Evolutionary conservation across 2,113 vertebrate genomes (phyloP), one percentile per base, ranked within the genome.

Genomic region (Lethenteron reissneri): DNA sequence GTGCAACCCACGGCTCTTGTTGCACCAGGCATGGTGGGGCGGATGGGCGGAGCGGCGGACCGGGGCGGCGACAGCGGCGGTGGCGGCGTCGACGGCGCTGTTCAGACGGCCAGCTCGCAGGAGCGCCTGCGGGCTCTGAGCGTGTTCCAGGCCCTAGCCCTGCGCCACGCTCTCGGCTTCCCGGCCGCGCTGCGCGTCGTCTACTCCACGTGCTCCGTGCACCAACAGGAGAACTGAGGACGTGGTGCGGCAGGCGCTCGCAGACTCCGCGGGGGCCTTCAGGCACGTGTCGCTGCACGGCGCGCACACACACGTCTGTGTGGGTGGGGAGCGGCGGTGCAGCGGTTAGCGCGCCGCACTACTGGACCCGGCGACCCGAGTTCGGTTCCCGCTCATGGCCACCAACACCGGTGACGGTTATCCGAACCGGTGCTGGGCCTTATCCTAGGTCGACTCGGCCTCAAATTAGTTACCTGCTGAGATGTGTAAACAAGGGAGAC

Each of bases 181-280:
- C 90, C 92, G 0, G 77, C 80, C 3, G 76, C 95, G 71, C 81
- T 41, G 71, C 83, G 84, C 10, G 76, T 99, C 0, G 84, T 85
- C 62, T 99, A 99, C 75, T 99, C 94, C 73, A 99, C 94, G 1
- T 99, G 94, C 77, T 99, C 94, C 1, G 19, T 91, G 57, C 85
- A 89, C 78, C 78, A 58, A 1, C 82, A 96, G 76, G 94, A 99
- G 80, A 97, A 96, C 0, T n/a, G 94, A 99, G 77, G 85, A 91
- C 0, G 94, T 99, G 10, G 81, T 99, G 1, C 57, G 60, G 0
- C 78, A 80, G 0, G 83, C 83, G 75, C 79, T 99, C 72, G 80
- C 83, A 79, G 80, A 87, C 69, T 77, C 75, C 10, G 58, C 70
- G 0, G 79, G 75, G 0, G 4, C 73, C 21, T 95, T 91, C 81